phyloP scores from a whole-genome alignment of 2,797 vertebrate species.

The Lophius americanus region DNA sequence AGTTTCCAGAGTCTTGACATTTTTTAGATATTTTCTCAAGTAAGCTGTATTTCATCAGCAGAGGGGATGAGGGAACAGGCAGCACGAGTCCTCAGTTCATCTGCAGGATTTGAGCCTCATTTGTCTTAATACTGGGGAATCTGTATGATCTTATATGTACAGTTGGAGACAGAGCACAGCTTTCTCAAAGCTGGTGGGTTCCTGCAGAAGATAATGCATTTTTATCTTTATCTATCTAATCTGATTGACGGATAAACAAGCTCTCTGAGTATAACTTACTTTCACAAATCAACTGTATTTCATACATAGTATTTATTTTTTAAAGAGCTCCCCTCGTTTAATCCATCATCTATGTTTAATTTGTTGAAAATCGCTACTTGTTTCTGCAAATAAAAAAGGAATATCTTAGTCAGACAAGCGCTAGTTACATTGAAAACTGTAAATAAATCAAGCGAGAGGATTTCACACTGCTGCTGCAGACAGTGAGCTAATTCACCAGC shows the following conservation, averaged over 20 bases:
- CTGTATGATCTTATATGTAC: conserved; percentile 49
- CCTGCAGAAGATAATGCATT: conserved; percentile 66
- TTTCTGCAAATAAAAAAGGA: conserved; percentile 78
- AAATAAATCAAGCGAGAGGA: conserved; percentile 82
- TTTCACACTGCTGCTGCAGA: conserved; percentile 83
- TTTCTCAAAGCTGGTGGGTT: conserved; percentile 57
- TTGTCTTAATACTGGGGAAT: conserved; percentile 58
- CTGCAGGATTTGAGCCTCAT: conserved; percentile 58
- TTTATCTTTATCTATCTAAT: conserved; percentile 64
- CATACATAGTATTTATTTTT: conserved; percentile 71
- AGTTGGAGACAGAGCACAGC: conserved; percentile 35
- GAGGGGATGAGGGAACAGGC: conserved; percentile 35
- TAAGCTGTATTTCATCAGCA: conserved; percentile 42
- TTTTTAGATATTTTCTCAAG: conserved; percentile 33
- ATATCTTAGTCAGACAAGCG: conserved; percentile 82
- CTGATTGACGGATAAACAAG: conserved; percentile 79
- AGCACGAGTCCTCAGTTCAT: conserved; percentile 45
- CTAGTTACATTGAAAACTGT: conserved; percentile 82
- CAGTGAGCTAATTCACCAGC: conserved; percentile 84
- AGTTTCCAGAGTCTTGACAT: conserved; percentile 18
- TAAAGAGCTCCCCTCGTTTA: conserved; percentile 77
- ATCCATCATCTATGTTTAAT: conserved; percentile 81
- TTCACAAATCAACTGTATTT: conserved; percentile 76
- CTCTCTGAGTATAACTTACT: conserved; percentile 77
- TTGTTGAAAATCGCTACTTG: conserved; percentile 81